These are phyloP conservation scores for Aspidapion aeneum DNA, from an alignment of 2,888 invertebrate species.

Conservation along the genomic window DNA sequence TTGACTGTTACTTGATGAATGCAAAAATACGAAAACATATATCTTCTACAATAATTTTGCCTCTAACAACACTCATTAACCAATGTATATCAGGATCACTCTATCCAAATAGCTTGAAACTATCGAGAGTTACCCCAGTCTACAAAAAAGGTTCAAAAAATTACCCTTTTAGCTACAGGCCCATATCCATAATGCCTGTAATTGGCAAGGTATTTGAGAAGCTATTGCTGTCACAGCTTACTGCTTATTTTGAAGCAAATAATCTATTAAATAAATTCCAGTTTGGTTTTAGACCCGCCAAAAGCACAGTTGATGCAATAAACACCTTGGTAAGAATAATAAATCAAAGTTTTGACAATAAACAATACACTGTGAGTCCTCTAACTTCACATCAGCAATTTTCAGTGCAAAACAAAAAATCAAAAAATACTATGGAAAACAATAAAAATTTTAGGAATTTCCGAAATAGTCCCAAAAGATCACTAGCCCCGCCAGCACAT, in stretches of 20 bases:
- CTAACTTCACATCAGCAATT: too few relatives aligned
- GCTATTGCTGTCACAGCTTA: not conserved
- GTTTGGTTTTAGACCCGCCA: not conserved
- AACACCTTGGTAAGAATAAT: not conserved
- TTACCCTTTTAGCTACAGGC: slow-evolving; percentile 8
- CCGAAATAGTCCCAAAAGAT: too few relatives aligned
- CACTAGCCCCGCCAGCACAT: too few relatives aligned
- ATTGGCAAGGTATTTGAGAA: slow-evolving; percentile 17
- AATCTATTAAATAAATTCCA: not conserved
- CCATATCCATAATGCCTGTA: slow-evolving; percentile 11
- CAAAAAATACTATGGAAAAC: too few relatives aligned
- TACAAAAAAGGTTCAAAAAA: not conserved
- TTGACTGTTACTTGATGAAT: not conserved
- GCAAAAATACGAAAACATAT: slow-evolving; percentile 2
- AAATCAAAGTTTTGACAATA: too few relatives aligned
- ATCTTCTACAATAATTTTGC: not conserved
- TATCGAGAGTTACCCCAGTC: not conserved
- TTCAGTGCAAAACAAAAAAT: too few relatives aligned
- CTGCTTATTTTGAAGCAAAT: not conserved
- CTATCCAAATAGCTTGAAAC: not conserved
- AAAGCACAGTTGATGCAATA: not conserved
- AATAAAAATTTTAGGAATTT: too few relatives aligned
- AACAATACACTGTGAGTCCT: too few relatives aligned
- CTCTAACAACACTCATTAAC: not conserved
- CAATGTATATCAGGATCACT: not conserved